Evolutionary conservation across 2,888 invertebrate genomes (phyloP).

Genomic region (Herminia tarsipennalis): DNA sequence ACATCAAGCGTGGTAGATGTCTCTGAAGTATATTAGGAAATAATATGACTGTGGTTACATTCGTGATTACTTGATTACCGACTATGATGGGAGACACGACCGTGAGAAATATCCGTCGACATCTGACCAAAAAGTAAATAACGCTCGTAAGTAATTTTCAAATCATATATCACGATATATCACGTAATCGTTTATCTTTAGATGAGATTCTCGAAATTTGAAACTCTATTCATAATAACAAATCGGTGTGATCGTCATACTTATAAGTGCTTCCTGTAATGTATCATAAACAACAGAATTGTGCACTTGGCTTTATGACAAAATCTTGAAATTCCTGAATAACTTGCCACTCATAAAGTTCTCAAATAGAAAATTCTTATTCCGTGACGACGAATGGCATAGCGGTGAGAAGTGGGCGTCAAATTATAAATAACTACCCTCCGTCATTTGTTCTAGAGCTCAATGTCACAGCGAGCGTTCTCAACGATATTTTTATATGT

Average conservation of each 20-base stretch:
- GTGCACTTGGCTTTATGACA: slow-evolving; percentile 44
- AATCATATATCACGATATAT: background rate
- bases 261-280: background rate
- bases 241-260: background rate
- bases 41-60: slow-evolving; percentile 36
- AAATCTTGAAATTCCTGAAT: slow-evolving; percentile 46
- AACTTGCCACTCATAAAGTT: slow-evolving; percentile 53
- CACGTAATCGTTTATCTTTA: background rate
- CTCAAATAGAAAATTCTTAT: slow-evolving; percentile 71
- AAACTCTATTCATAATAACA: too few species aligned
- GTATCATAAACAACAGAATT: slow-evolving; percentile 20
- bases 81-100: slow-evolving; percentile 18
- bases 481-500: slow-evolving; percentile 58
- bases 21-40: slow-evolving; percentile 27
- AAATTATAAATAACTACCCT: slow-evolving; percentile 79
- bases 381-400: slow-evolving; percentile 60
- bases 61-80: slow-evolving; percentile 39
- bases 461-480: slow-evolving; percentile 74
- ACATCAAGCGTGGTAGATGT: slow-evolving; percentile 28
- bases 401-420: slow-evolving; percentile 62
- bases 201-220: background rate
- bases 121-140: slow-evolving; percentile 7
- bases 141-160: background rate
- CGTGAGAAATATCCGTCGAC: slow-evolving; percentile 35
- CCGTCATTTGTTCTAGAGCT: slow-evolving; percentile 63